Conservation (phyloP, 1,140 invertebrate genomes). For the Drosophila pectinifera region DNA sequence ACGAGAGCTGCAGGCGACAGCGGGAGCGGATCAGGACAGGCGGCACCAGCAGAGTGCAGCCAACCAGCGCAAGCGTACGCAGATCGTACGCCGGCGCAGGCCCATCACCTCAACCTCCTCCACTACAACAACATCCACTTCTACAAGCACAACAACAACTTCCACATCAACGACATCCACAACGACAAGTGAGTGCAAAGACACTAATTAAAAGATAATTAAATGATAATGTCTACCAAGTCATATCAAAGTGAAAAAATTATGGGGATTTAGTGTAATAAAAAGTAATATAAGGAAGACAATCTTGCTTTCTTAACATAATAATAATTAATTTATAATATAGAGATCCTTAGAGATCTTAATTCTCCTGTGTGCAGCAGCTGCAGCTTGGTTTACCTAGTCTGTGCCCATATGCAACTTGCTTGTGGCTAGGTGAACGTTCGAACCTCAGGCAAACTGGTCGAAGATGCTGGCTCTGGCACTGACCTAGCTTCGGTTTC, state of each 20-base stretch:
- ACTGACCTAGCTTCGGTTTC: conserved; percentile 75
- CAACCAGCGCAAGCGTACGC: conserved; percentile 56
- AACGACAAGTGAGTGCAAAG: conserved; percentile 63
- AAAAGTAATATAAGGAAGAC: background rate
- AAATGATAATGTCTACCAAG: background rate
- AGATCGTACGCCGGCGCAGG: conserved; percentile 61
- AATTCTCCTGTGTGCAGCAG: no score
- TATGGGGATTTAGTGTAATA: no score
- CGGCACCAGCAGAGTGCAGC: conserved; percentile 18
- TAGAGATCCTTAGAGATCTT: background rate
- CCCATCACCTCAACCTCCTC: conserved; percentile 20
- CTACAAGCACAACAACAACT: conserved; percentile 46
- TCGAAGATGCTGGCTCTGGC: conserved; percentile 71
- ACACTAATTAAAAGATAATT: background rate
- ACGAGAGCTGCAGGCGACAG: conserved; percentile 13
- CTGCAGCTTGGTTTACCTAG: conserved; percentile 5
- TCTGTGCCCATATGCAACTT: conserved; percentile 25
- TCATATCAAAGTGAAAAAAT: background rate
- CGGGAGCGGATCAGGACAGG: conserved; percentile 24
- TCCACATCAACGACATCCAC: conserved; percentile 59
- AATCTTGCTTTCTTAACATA: no score
- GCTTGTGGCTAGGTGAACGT: conserved; percentile 38
- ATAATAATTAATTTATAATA: no score
- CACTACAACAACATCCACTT: conserved; percentile 34
- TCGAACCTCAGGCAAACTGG: conserved; percentile 58